Evolutionary conservation across 2,888 invertebrate genomes (phyloP).

Genomic region (Frankliniella intonsa): DNA sequence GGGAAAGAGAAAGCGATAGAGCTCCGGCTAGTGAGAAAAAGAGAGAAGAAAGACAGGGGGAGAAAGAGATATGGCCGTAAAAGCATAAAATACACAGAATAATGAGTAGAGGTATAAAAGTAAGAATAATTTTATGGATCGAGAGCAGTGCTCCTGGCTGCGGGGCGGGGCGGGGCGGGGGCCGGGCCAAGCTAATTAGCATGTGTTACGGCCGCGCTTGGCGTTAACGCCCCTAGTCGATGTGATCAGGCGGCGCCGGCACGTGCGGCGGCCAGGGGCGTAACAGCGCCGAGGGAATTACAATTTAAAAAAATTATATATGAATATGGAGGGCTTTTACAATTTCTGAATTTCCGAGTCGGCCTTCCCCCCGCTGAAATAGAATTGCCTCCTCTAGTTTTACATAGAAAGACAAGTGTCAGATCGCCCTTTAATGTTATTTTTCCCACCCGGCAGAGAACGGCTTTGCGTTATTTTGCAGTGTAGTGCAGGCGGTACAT

Average conservation of each 20-base stretch:
- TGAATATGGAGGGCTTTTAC: too few relatives aligned
- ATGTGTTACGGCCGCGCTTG: constrained; percentile 1
- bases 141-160: background rate
- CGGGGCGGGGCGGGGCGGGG: background rate
- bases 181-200: background rate
- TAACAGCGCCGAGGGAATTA: too few relatives aligned
- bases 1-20: background rate
- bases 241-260: too few relatives aligned
- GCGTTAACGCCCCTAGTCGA: too few relatives aligned
- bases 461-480: background rate
- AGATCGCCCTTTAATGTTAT: too few relatives aligned
- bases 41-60: background rate
- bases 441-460: background rate
- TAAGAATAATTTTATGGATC: background rate
- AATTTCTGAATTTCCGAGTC: too few relatives aligned
- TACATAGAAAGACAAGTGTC: too few relatives aligned
- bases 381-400: too few relatives aligned
- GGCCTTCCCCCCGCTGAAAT: too few relatives aligned
- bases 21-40: background rate
- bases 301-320: too few relatives aligned
- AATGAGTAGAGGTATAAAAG: background rate
- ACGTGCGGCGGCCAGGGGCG: too few relatives aligned
- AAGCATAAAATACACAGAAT: background rate
- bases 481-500: background rate
- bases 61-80: background rate